phyloP scores from a whole-genome alignment of 2,113 vertebrate genomes.

The Aythya baeri region DNA sequence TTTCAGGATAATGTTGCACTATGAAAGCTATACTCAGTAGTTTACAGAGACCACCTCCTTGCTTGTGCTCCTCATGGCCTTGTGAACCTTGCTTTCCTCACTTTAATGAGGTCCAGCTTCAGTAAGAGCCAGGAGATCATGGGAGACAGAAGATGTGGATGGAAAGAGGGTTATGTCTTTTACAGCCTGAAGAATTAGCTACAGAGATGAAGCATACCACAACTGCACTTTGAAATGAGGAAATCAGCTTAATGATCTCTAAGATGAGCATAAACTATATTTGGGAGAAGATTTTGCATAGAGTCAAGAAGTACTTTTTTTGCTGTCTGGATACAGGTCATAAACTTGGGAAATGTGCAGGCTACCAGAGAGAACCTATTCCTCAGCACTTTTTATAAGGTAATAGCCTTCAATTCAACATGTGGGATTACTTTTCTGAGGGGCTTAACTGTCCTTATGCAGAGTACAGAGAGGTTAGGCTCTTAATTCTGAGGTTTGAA shows the following conservation, averaged over 20 bases:
- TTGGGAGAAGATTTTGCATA: not conserved
- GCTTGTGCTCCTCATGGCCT: not conserved
- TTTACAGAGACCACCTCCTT: rapidly evolving
- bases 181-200: not conserved
- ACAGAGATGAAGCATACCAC: not conserved
- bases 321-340: not conserved
- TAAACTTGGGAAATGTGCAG: not conserved
- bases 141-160: not conserved
- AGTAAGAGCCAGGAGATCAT: not conserved
- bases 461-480: not conserved
- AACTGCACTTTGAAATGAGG: not conserved
- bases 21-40: not conserved
- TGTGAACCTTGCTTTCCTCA: not conserved
- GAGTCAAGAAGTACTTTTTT: not conserved
- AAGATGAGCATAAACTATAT: rapidly evolving
- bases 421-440: not conserved
- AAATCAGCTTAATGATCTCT: not conserved
- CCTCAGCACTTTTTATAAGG: not conserved
- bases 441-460: not conserved
- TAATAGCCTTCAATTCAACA: not conserved
- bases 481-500: not conserved
- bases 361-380: not conserved
- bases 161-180: not conserved
- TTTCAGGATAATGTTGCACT: not conserved
- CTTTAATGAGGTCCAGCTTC: not conserved